Conservation (phyloP, 2,797 vertebrate genomes). For the Sebastes iracundus region DNA sequence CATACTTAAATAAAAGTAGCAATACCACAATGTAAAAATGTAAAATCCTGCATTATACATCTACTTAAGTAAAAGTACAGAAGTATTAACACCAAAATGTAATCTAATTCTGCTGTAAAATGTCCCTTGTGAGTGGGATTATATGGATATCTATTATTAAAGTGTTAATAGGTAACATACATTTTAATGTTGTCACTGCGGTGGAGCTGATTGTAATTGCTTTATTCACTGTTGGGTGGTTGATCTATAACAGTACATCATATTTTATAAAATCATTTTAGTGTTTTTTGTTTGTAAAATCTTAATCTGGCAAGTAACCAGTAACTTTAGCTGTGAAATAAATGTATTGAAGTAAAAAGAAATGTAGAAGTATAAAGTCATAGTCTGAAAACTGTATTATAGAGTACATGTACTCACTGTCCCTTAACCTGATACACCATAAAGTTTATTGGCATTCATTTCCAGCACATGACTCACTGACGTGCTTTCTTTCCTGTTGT, state of each 20-base stretch:
- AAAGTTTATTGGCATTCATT: not conserved
- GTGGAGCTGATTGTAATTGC: not conserved
- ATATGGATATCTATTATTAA: not conserved
- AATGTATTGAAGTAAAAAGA: not conserved
- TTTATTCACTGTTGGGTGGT: not conserved
- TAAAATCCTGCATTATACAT: not conserved
- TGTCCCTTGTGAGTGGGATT: not conserved
- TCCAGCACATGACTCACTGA: slow-evolving; percentile 7
- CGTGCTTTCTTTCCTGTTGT: slow-evolving; percentile 25
- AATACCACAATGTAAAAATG: not conserved
- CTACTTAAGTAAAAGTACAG: not conserved
- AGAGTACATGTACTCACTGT: not conserved
- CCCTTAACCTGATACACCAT: not conserved
- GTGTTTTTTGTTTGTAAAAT: not conserved
- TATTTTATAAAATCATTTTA: not conserved
- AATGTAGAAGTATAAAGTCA: not conserved
- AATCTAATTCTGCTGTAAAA: not conserved
- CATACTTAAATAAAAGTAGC: not conserved
- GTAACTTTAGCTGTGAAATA: not conserved
- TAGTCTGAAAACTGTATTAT: not conserved
- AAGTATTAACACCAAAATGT: not conserved
- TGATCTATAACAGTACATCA: not conserved
- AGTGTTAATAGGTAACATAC: not conserved
- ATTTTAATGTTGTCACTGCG: not conserved
- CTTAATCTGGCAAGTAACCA: not conserved